These are phyloP conservation scores for Spicauda simplicius DNA, from an alignment of 2,888 invertebrate genomes.

Conservation along the genomic window DNA sequence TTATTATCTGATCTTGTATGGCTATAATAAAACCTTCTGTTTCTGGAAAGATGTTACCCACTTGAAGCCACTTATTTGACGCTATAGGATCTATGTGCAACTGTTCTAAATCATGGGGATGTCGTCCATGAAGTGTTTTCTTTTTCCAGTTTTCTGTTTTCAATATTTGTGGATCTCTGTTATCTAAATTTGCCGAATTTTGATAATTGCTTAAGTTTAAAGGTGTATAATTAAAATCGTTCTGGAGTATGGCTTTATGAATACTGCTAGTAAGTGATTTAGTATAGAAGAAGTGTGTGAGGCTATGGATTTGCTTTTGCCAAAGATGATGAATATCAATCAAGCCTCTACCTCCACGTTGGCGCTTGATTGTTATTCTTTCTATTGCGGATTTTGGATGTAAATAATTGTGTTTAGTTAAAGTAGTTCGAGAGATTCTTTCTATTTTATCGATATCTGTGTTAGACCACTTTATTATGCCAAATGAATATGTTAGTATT, in stretches of 20 bases:
- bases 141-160: background rate
- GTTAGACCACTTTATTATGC: background rate
- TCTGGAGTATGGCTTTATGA: background rate
- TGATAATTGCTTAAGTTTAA: background rate
- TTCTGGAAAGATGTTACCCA: too few species aligned
- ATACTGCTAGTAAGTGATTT: background rate
- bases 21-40: too few species aligned
- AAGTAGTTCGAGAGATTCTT: background rate
- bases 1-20: background rate
- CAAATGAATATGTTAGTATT: too few species aligned
- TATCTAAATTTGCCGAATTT: too few species aligned
- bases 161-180: background rate
- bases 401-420: constrained; percentile 5
- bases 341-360: background rate
- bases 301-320: background rate
- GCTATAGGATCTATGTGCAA: too few species aligned
- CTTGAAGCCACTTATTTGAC: too few species aligned
- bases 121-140: too few species aligned
- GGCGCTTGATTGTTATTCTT: background rate
- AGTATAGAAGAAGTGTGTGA: background rate
- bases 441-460: background rate
- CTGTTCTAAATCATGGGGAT: too few species aligned
- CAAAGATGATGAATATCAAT: background rate
- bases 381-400: constrained; percentile 8
- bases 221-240: constrained; percentile 1